phyloP scores from a whole-genome alignment of 1,140 invertebrate genomes.

The Campoletis sonorensis region DNA sequence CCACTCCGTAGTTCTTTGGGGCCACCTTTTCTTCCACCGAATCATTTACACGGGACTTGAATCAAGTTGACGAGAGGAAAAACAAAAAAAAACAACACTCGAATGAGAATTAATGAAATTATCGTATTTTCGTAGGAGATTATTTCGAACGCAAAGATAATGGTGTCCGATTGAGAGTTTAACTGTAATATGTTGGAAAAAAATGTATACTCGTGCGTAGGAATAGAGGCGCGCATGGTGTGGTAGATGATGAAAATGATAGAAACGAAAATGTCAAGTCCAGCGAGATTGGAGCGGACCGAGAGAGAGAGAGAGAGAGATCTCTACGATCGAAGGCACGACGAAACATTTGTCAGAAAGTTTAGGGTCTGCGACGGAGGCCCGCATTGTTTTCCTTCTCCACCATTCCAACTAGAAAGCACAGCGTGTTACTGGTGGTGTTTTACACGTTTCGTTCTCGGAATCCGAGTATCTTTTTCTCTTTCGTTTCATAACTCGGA shows the following conservation, averaged over 20 bases:
- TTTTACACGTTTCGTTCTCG: conserved; percentile 60
- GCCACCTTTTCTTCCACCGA: conserved; percentile 4
- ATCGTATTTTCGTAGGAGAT: neutral
- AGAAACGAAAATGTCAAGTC: conserved; percentile 1
- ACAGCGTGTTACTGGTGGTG: conserved; percentile 59
- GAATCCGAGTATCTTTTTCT: conserved; percentile 52
- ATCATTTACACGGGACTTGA: neutral
- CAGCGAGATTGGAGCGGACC: conserved; percentile 20
- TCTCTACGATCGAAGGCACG: conserved; percentile 50
- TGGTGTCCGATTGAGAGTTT: too few relatives aligned
- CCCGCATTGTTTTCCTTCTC: conserved; percentile 59
- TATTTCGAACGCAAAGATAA: conserved; percentile 15
- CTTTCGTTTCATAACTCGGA: neutral
- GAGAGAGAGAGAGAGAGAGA: too few relatives aligned
- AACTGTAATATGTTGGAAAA: neutral
- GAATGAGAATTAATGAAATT: neutral
- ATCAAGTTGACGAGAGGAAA: neutral
- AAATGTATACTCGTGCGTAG: neutral
- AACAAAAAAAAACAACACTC: conserved; percentile 5
- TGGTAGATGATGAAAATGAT: neutral
- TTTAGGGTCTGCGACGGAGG: conserved; percentile 53
- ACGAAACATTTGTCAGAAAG: conserved; percentile 60
- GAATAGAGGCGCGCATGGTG: too few relatives aligned
- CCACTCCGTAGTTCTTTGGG: conserved; percentile 15
- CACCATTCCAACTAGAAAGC: conserved; percentile 58